Conservation (phyloP, 2,888 invertebrate species). For the Ypsolopha sequella region DNA sequence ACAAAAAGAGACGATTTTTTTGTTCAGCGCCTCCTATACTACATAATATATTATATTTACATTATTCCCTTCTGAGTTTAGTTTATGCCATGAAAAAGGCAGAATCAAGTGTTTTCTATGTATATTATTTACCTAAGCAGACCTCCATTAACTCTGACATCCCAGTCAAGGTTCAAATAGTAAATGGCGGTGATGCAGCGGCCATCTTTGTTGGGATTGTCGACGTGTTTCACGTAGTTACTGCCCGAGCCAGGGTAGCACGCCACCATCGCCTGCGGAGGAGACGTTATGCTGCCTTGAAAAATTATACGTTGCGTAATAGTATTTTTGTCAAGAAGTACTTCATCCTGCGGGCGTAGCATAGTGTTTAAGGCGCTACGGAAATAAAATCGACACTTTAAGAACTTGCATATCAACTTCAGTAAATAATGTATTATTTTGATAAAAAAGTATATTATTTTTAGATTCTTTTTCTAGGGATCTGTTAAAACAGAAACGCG, state of each 20-base stretch:
- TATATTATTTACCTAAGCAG: constrained; percentile 73
- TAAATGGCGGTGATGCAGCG: constrained; percentile 98
- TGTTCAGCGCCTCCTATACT: background rate
- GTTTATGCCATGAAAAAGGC: background rate
- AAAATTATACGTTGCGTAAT: background rate
- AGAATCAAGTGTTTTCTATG: background rate
- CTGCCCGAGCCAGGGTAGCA: constrained; percentile 96
- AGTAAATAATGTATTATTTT: no score
- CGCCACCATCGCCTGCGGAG: constrained; percentile 95
- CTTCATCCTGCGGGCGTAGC: no score
- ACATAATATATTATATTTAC: no score
- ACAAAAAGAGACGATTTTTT: no score
- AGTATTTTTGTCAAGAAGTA: no score
- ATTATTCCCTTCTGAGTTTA: no score
- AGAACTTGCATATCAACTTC: no score
- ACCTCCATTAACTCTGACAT: constrained; percentile 86
- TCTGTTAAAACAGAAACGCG: no score
- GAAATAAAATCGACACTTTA: no score
- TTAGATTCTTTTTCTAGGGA: no score
- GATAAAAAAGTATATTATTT: no score
- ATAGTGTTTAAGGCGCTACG: no score
- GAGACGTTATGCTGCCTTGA: constrained; percentile 6
- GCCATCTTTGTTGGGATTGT: constrained; percentile 97
- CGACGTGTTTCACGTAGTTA: constrained; percentile 97
- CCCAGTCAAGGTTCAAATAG: constrained; percentile 96